These are phyloP conservation scores for Amblyteles armatorius DNA, from an alignment of 2,888 invertebrate genomes.

Conservation along the genomic window DNA sequence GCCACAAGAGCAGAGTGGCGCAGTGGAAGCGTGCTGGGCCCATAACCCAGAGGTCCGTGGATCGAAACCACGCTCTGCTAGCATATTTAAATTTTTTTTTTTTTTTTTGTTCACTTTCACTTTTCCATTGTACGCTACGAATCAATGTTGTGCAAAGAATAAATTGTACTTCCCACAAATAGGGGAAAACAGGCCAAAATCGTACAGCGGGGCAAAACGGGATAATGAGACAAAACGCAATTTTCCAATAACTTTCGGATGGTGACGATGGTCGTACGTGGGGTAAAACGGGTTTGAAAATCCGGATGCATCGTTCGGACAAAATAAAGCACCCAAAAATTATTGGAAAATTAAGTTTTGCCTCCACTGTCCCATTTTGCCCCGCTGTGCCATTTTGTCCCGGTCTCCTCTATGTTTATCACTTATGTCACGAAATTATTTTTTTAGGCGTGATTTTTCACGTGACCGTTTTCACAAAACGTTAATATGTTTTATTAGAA, in stretches of 20 bases:
- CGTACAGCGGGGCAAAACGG: too few species aligned
- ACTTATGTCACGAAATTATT: neutral
- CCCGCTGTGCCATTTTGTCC: too few species aligned
- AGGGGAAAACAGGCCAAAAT: too few species aligned
- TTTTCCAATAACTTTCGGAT: too few species aligned
- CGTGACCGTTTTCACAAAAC: too few species aligned
- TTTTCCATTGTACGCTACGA: conserved; percentile 3
- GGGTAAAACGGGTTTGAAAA: too few species aligned
- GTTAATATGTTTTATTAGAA: neutral
- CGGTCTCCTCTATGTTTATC: neutral
- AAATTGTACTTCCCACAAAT: neutral
- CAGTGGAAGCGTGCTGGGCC: conserved; percentile 83
- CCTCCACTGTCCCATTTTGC: too few species aligned
- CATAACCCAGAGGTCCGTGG: conserved; percentile 81
- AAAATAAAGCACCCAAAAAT: too few species aligned
- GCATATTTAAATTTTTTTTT: neutral
- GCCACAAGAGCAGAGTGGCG: conserved; percentile 79
- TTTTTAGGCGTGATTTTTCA: neutral
- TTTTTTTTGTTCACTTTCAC: neutral
- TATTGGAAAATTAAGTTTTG: too few species aligned
- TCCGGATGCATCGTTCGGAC: too few species aligned
- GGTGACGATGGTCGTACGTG: too few species aligned
- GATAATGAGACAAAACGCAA: too few species aligned
- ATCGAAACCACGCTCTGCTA: conserved; percentile 81
- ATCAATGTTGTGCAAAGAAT: neutral